phyloP scores from a whole-genome alignment of 2,888 invertebrate species.

The Allophyes oxyacanthae region DNA sequence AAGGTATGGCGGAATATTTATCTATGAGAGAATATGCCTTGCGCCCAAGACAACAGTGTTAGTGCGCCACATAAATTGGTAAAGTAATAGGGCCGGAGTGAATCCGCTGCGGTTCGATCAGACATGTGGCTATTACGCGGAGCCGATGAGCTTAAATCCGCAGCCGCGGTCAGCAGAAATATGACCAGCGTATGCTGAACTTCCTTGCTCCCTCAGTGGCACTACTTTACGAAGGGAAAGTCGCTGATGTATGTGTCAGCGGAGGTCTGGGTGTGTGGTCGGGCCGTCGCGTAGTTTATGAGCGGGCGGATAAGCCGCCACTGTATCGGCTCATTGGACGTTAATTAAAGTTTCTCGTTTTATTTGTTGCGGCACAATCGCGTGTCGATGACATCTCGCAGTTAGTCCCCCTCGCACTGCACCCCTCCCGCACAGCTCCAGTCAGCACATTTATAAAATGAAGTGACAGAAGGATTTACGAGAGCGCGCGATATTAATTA shows the following conservation, averaged over 20 bases:
- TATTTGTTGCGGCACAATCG: constrained; percentile 30
- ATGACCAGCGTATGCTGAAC: constrained; percentile 18
- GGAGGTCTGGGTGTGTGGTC: constrained; percentile 14
- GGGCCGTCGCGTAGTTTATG: constrained; percentile 16
- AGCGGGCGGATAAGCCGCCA: constrained; percentile 35
- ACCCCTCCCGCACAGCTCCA: constrained; percentile 6
- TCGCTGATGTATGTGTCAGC: neutral
- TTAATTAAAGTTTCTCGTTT: constrained; percentile 58
- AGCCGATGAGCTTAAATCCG: constrained; percentile 22
- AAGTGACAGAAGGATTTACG: constrained; percentile 44
- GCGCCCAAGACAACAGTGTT: neutral
- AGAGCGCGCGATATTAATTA: constrained; percentile 37
- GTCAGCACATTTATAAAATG: constrained; percentile 36
- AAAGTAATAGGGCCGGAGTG: constrained; percentile 10
- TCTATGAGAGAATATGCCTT: neutral
- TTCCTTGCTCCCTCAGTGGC: neutral
- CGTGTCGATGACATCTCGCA: constrained; percentile 49
- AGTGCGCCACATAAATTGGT: constrained; percentile 1
- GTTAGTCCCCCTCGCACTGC: constrained; percentile 5
- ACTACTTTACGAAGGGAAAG: neutral
- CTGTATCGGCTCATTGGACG: constrained; percentile 51
- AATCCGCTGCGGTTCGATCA: constrained; percentile 24
- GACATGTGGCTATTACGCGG: constrained; percentile 27
- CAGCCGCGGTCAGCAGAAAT: constrained; percentile 43
- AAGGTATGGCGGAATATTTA: no score